phyloP scores from a whole-genome alignment of 2,888 invertebrate species.

The Oligia fasciuncula region DNA sequence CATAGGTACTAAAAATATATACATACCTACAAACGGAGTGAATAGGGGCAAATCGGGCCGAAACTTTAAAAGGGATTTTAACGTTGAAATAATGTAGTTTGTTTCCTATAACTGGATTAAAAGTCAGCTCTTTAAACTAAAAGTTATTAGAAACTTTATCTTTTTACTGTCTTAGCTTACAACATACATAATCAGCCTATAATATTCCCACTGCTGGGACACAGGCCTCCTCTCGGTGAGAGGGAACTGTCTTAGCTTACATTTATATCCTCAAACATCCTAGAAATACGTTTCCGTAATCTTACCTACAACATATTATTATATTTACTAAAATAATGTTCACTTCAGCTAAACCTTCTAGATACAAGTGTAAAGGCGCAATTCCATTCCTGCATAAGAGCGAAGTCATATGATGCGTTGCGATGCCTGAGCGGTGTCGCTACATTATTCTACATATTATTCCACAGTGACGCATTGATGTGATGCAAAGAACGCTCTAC shows the following conservation, averaged over 20 bases:
- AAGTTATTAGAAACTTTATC: background rate
- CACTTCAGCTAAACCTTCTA: slow-evolving; percentile 4
- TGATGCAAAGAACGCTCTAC: background rate
- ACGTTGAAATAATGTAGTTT: background rate
- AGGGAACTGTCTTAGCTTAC: background rate
- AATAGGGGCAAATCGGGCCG: background rate
- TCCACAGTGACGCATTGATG: background rate
- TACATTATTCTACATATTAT: background rate
- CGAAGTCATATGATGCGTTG: background rate
- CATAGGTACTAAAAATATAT: background rate
- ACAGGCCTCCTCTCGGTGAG: too few species aligned
- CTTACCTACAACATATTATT: background rate
- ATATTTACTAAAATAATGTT: slow-evolving; percentile 6
- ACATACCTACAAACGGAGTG: too few species aligned
- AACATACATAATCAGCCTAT: too few species aligned
- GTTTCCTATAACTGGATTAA: background rate
- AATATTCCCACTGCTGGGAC: too few species aligned
- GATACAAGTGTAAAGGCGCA: slow-evolving; percentile 10
- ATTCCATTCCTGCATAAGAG: background rate
- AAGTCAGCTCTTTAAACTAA: background rate
- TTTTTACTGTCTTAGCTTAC: background rate
- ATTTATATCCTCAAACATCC: background rate
- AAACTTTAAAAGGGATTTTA: background rate
- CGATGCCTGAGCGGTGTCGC: background rate
- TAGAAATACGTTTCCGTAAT: background rate